Evolutionary conservation across 2,797 vertebrate genomes (phyloP).

Genomic region (Falco columbarius): DNA sequence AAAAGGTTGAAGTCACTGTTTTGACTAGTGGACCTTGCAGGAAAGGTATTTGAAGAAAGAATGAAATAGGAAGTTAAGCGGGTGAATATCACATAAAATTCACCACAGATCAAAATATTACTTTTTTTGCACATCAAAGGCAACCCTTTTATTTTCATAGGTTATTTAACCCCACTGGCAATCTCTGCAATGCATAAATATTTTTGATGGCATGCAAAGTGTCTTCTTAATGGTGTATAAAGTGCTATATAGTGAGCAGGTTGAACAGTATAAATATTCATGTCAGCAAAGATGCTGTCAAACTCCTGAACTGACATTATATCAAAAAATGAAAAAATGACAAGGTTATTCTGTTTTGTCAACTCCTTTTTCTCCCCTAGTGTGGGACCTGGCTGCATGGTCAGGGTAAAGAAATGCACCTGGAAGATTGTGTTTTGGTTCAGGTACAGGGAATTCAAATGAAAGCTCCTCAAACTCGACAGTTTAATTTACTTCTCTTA

Average conservation of each 20-base stretch:
- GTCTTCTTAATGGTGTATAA: conserved; percentile 59
- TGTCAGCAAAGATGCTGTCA: conserved; percentile 67
- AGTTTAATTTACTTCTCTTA: conserved; percentile 84
- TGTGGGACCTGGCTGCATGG: conserved; percentile 19
- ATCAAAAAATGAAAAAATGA: conserved; percentile 71
- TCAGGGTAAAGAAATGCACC: conserved; percentile 61
- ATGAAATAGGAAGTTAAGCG: conserved; percentile 33
- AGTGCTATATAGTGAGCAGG: conserved; percentile 38
- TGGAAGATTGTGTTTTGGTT: conserved; percentile 71
- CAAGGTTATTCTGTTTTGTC: background rate
- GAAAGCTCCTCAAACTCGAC: conserved; percentile 75
- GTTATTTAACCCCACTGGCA: conserved; percentile 72
- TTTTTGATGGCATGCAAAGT: conserved; percentile 67
- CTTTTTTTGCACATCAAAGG: conserved; percentile 67
- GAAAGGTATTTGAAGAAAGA: conserved; percentile 35
- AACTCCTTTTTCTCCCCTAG: background rate
- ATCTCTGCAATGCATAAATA: conserved; percentile 71
- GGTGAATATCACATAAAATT: conserved; percentile 59
- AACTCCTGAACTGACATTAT: conserved; percentile 11
- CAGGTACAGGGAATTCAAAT: conserved; percentile 77
- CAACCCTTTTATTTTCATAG: conserved; percentile 67
- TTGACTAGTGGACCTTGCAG: conserved; percentile 58
- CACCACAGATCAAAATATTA: conserved; percentile 69
- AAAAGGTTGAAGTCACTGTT: conserved; percentile 59
- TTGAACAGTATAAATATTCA: conserved; percentile 76